Evolutionary conservation across 2,113 vertebrate species (phyloP), one percentile per base, ranked within the genome.

Genomic region (Urocitellus parryii): DNA sequence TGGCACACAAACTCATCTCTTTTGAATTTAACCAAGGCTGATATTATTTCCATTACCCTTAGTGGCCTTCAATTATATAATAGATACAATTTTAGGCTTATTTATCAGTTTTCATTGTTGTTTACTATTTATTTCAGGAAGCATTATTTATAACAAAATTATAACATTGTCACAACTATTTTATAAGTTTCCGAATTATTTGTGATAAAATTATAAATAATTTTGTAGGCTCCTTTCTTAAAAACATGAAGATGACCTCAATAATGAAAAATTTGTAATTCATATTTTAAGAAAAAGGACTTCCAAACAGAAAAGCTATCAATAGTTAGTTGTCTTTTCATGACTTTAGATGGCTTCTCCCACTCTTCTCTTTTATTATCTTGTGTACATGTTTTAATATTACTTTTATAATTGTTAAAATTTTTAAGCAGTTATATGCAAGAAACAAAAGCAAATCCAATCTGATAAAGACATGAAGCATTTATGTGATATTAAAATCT

Each of bases 401-500:
- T 11, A n/a, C 16, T 89, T 79, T 93, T 73, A 91, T 53, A 77
- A 92, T 76, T 58, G 63, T 86, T 89, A 80, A 88, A 91, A 73
- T 84, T 88, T 96, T 85, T 56, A 81, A 81, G 67, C 42, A 53
- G 32, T 78, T 80, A 32, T 25, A 56, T 81, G 72, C 85, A 68
- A 90, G 73, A 77, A 79, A 87, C 34, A 94, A 94, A 92, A 37
- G 18, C 63, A 83, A 86, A 92, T 83, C 22, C 76, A 81, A 25
- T 39, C 77, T 92, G 91, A 95, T 95, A 96, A 86, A 94, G 67
- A 86, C 27, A 84, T 83, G 74, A 97, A 93, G 25, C 24, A 88
- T 82, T 94, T 87, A 74, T 89, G 39, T 77, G 92, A 97, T 92
- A 92, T 92, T 96, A 92, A 96, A 96, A 90, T 91, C 90, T 90